These are phyloP conservation scores for Trogon surrucura DNA, from an alignment of 2,113 vertebrate species.

Conservation along the genomic window DNA sequence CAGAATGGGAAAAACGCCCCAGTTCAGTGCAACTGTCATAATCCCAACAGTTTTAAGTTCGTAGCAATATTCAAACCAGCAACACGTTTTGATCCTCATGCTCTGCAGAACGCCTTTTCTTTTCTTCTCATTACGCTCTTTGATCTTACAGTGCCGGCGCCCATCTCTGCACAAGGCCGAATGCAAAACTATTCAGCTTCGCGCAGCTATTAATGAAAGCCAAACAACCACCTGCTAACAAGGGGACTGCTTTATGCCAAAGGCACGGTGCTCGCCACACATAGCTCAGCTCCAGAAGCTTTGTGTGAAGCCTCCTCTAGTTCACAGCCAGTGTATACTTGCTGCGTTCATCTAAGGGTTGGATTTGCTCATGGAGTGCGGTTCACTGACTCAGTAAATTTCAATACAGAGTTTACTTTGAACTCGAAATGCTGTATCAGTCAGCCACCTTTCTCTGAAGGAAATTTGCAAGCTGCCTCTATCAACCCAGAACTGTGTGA, in stretches of 20 bases:
- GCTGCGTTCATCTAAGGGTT: background rate
- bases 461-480: background rate
- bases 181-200: background rate
- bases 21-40: background rate
- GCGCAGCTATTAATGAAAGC: background rate
- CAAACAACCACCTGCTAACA: slow-evolving; percentile 20
- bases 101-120: background rate
- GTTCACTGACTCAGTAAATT: background rate
- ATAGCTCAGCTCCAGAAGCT: background rate
- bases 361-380: background rate
- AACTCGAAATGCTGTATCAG: background rate
- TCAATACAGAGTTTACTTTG: background rate
- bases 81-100: background rate
- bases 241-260: background rate
- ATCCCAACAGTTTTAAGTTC: background rate
- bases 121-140: background rate
- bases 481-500: background rate
- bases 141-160: background rate
- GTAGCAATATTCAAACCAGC: background rate
- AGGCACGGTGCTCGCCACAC: background rate
- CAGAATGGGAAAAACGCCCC: background rate
- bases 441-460: background rate
- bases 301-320: background rate
- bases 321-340: background rate
- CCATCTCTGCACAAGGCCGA: background rate